Base-by-base conservation (phyloP, 1,140 invertebrate genomes). In the Ruditapes philippinarum region DNA sequence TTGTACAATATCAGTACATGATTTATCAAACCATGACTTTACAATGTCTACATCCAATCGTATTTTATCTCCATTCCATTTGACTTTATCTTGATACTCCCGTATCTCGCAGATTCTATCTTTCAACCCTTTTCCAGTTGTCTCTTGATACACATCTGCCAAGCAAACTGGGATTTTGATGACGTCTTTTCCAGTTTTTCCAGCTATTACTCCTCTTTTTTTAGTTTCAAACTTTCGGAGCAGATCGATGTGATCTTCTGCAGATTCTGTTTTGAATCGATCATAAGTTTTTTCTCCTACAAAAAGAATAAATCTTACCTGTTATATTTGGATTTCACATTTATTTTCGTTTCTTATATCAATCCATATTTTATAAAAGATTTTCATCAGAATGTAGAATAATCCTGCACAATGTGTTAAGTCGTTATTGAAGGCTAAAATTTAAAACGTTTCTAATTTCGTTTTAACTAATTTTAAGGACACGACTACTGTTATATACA, bases 141-240 rank as follows among this genome's bases (percentile, higher is more conserved):
- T 7, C 14, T 51, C 25, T 28, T 70, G 36, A 70, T 76, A 88
- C 5, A 70, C 25, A 36, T 88, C 86, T 68, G 25, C 28, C 1
- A 88, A 36, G 17, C 22, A 17, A 0, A 62, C 40, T 9, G 86
- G 86, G 3, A 89, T 38, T 49, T 68, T 62, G 40, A 78, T 65
- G 22, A 38, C 84, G 12, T 76, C 73, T 49, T 74, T 89, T 38
- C 51, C 38, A 38, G 36, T 68, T 5, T 74, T 79, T 9, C 54
- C 57, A 14, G n/a, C 19, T 14, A 31, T 5, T 65, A 62, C 49
- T n/a, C 33, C 45, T 36, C 80, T 42, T 76, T 89, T 89, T 49
- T 78, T 83, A 19, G 62, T 76, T 40, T 89, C 88, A 51, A 89
- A 89, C 4, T 83, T 70, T 68, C 76, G 76, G 36, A 33, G 2